phyloP scores from a whole-genome alignment of 2,888 invertebrate species.

The Sarcophaga carnaria region DNA sequence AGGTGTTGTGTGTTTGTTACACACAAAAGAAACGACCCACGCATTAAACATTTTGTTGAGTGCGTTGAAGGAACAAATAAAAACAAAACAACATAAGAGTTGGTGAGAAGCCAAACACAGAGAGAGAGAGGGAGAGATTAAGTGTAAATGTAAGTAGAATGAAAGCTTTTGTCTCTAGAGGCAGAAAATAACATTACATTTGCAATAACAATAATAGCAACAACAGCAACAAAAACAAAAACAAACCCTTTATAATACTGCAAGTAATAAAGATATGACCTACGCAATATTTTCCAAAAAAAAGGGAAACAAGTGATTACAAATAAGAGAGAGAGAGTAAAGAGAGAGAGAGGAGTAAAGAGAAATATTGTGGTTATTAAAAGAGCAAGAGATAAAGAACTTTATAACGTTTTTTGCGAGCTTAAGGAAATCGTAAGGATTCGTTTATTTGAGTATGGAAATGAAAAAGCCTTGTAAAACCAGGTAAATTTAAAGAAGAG shows the following conservation, averaged over 20 bases:
- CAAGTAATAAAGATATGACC: conserved; percentile 66
- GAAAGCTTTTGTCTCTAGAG: conserved; percentile 54
- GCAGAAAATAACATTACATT: conserved; percentile 13
- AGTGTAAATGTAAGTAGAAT: background rate
- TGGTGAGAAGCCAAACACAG: background rate
- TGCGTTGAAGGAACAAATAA: conserved; percentile 43
- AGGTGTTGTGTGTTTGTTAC: background rate
- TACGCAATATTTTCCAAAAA: conserved; percentile 54
- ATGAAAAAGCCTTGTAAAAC: conserved; percentile 17
- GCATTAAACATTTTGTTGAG: background rate
- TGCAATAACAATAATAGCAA: background rate
- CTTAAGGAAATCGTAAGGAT: conserved; percentile 33
- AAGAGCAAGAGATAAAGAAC: background rate
- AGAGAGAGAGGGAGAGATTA: background rate
- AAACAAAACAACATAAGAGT: background rate
- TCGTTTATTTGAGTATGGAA: background rate
- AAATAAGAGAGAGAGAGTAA: background rate
- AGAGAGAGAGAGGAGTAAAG: background rate
- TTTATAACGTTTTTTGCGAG: background rate
- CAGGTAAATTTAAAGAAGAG: conserved; percentile 64
- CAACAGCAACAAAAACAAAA: background rate
- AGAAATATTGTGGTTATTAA: background rate
- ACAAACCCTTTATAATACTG: background rate
- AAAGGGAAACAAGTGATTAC: background rate
- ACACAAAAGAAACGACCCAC: conserved; percentile 8